Evolutionary conservation across 1,140 invertebrate genomes (phyloP), one percentile per base, ranked within the genome.

Genomic region (Carposina sasakii): DNA sequence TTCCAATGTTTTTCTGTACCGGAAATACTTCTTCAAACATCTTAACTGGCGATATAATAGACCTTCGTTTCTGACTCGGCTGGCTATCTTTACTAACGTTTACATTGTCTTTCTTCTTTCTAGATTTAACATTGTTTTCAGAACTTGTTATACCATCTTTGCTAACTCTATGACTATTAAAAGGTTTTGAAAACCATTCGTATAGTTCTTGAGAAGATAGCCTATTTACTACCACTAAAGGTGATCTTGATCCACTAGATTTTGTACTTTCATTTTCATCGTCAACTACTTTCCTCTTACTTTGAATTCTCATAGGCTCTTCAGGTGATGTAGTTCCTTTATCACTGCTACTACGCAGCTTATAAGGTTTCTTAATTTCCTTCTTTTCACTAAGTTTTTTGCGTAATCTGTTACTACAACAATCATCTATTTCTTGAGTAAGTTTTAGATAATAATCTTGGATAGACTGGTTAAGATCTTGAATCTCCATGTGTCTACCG

Each of bases 381-480:
- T n/a, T n/a, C n/a, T n/a, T n/a, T n/a, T n/a, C n/a, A n/a, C n/a
- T n/a, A n/a, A n/a, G n/a, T n/a, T n/a, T n/a, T n/a, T n/a, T n/a
- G n/a, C n/a, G n/a, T n/a, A n/a, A n/a, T n/a, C n/a, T n/a, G n/a
- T n/a, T n/a, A n/a, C n/a, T n/a, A n/a, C n/a, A n/a, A n/a, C n/a
- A n/a, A n/a, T n/a, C n/a, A n/a, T n/a, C n/a, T 17, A 63, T 30
- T 37, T 62, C 55, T 1, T 56, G 47, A 6, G 51, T 65, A 5
- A 78, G 57, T 42, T 67, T 53, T 0, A 57, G 20, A 12, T 56
- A 70, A 40, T 69, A 73, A 6, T 69, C 58, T 50, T 60, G 51
- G 10, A 63, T 55, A 6, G 67, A 60, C 31, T 48, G 28, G 22
- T 57, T 54, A 12, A 69, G 36, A 33, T 68, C 50, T 46, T 71